Conservation (phyloP, 2,888 invertebrate species). For the Arenicola marina region DNA sequence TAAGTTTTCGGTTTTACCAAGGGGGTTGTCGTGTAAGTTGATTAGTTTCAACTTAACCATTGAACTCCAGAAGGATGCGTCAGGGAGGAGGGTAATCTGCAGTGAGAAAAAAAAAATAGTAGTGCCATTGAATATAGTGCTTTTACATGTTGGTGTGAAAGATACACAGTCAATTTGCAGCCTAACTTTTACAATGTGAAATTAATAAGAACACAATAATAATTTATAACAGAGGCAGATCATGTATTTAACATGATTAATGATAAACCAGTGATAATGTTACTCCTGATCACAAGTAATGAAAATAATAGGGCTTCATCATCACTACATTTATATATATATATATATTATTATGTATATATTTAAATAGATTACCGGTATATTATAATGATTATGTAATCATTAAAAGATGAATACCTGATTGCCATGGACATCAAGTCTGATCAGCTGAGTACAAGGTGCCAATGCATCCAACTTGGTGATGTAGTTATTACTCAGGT, state of each 20-base stretch:
- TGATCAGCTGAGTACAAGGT: slow-evolving; percentile 50
- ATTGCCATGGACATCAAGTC: slow-evolving; percentile 56
- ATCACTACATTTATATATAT: neutral
- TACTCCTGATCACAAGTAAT: too few relatives aligned
- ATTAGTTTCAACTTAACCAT: slow-evolving; percentile 48
- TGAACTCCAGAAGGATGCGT: slow-evolving; percentile 51
- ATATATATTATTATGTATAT: neutral
- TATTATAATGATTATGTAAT: neutral
- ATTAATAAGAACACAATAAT: too few relatives aligned
- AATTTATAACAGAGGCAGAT: too few relatives aligned
- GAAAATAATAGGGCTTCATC: neutral
- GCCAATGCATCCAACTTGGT: slow-evolving; percentile 50
- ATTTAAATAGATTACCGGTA: neutral
- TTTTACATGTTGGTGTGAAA: neutral
- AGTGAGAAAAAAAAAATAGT: neutral
- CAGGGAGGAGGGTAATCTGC: slow-evolving; percentile 54
- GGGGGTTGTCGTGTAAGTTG: slow-evolving; percentile 59
- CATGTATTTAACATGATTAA: too few relatives aligned
- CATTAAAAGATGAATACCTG: slow-evolving; percentile 39
- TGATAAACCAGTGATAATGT: too few relatives aligned
- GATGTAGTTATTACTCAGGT: slow-evolving; percentile 54
- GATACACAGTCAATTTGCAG: neutral
- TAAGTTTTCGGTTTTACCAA: slow-evolving; percentile 54
- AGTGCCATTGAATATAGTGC: neutral
- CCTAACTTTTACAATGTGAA: too few relatives aligned